phyloP scores from a whole-genome alignment of 2,797 vertebrate species.

The Scolopax bukidnonensis region DNA sequence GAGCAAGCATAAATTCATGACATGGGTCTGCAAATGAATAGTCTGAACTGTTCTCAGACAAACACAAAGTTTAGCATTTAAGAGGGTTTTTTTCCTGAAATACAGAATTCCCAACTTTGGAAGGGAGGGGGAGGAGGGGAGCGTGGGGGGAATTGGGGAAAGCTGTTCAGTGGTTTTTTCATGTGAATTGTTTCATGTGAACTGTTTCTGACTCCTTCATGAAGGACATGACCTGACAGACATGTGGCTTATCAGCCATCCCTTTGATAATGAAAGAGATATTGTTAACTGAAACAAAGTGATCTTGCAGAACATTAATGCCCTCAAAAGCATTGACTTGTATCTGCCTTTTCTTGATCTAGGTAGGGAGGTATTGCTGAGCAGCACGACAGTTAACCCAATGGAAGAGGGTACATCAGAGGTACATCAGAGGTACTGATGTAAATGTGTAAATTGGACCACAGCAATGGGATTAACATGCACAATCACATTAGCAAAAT shows the following conservation, averaged over 20 bases:
- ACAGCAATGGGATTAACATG: background rate
- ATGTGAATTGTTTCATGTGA: background rate
- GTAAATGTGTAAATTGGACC: background rate
- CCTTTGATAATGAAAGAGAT: background rate
- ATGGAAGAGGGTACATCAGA: background rate
- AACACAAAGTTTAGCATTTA: background rate
- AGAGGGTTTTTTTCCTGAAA: background rate
- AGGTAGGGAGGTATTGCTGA: background rate
- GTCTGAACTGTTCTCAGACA: background rate
- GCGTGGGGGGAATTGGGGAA: background rate
- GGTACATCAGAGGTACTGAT: background rate
- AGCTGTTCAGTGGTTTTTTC: background rate
- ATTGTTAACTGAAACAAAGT: constrained; percentile 4
- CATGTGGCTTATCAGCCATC: background rate
- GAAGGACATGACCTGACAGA: background rate
- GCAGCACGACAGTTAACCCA: background rate
- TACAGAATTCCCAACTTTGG: background rate
- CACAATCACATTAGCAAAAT: background rate
- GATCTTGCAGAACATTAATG: background rate
- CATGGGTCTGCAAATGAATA: background rate
- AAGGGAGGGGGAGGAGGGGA: background rate
- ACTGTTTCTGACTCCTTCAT: background rate
- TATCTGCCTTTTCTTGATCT: background rate
- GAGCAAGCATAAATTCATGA: background rate
- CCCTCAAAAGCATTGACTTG: background rate